These are phyloP conservation scores for Drosophila athabasca DNA, from an alignment of 1,140 invertebrate species.

Conservation along the genomic window DNA sequence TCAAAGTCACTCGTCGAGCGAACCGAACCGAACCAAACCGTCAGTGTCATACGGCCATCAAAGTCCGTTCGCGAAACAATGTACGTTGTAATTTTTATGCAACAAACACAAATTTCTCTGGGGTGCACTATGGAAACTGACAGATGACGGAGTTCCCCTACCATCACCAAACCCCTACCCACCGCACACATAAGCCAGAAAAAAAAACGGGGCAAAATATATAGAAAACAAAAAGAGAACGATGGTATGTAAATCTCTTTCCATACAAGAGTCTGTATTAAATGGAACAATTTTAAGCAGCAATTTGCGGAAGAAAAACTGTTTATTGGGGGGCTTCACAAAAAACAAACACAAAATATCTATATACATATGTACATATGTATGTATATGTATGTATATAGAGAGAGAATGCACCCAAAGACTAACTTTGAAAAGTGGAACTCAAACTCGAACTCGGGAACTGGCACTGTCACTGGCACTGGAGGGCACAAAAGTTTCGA, in stretches of 20 bases:
- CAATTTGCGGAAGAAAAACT: constrained; percentile 46
- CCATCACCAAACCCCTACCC: neutral
- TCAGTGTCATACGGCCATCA: constrained; percentile 66
- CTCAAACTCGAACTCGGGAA: constrained; percentile 1
- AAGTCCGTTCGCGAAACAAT: constrained; percentile 74
- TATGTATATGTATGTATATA: constrained; percentile 1
- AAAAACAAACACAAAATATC: constrained; percentile 3
- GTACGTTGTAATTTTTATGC: constrained; percentile 77
- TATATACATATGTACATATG: no score
- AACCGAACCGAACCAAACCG: neutral
- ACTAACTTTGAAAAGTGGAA: constrained; percentile 41
- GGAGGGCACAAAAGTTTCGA: constrained; percentile 10
- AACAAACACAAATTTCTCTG: constrained; percentile 78
- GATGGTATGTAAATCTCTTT: constrained; percentile 27
- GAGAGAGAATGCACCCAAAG: constrained; percentile 16
- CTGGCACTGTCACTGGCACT: no score
- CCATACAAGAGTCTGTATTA: constrained; percentile 20
- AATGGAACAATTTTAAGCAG: constrained; percentile 33
- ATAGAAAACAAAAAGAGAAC: constrained; percentile 10
- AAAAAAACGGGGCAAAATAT: constrained; percentile 30
- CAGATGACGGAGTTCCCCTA: constrained; percentile 58
- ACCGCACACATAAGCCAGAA: neutral
- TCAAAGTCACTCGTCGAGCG: constrained; percentile 18
- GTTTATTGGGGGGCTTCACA: constrained; percentile 16
- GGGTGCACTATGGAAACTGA: constrained; percentile 79